Evolutionary conservation across 1,140 invertebrate species (phyloP), one percentile per base, ranked within the genome.

Genomic region (Micrasema minimum): DNA sequence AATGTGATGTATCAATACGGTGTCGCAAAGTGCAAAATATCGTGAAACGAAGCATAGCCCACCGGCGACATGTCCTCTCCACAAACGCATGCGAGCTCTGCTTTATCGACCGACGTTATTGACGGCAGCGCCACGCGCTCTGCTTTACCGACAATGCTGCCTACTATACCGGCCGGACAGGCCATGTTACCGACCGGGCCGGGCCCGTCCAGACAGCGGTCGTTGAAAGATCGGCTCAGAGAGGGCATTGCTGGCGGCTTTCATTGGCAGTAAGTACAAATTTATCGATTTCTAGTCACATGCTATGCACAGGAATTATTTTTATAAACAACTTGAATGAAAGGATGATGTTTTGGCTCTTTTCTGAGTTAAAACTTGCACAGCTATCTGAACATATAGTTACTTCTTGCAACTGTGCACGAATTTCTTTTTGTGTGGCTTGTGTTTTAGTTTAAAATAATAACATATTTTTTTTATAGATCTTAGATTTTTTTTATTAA

Each of bases 191-290:
- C 79, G 75, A 78, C 77, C 72, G 89, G 89, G 45, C 87, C 88
- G n/a, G 88, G 86, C 20, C 86, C 87, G 20, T 86, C 87, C 71
- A 78, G 89, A 48, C 85, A 90, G 73, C 87, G 88, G 38, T 89
- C 88, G 1, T 80, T 92, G 75, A 90, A 90, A 78, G 90, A 92
- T 79, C 86, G 90, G 18, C 86, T 92, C 43, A 87, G 89, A 77
- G 90, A 92, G 51, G 90, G 90, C 76, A 91, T 92, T 80, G 89
- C 90, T 31, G 89, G 89, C 78, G 90, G 90, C 79, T 90, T 90
- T 77, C 87, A 87, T 74, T 91, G 90, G 90, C 90, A 91, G 90
- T 91, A 86, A 91, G 90, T 91, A 79, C 46, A 77, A 73, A 70
- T 77, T 75, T 70, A 57, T 65, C 69, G 53, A 53, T 67, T 43